phyloP scores from a whole-genome alignment of 2,113 vertebrate species.

The Siniperca knerii region DNA sequence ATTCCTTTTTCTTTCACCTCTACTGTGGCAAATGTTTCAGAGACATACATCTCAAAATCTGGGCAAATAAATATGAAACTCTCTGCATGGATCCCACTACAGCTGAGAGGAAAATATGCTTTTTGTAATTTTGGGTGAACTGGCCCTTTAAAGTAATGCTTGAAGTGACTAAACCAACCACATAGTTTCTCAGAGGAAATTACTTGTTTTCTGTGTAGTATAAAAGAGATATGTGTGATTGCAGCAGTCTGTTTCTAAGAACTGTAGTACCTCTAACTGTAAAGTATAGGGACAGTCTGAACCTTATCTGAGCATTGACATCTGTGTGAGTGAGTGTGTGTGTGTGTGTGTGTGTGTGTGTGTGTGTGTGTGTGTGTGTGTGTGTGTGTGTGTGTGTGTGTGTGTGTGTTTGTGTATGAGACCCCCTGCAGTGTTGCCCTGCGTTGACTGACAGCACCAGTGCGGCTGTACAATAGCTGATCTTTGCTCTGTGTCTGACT shows the following conservation, averaged over 20 bases:
- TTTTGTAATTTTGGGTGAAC: neutral
- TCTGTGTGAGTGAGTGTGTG: constrained; percentile 24
- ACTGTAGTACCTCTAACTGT: neutral
- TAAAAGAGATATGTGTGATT: neutral
- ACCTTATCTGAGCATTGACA: constrained; percentile 14
- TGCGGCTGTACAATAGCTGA: constrained; percentile 75
- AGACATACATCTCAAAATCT: neutral
- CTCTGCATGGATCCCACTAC: neutral
- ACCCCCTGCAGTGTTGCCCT: constrained; percentile 68
- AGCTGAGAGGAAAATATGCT: neutral
- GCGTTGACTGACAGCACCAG: constrained; percentile 79
- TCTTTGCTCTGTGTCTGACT: constrained; percentile 81
- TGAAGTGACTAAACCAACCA: neutral
- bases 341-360: constrained; percentile 20
- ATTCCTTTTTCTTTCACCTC: too few relatives aligned
- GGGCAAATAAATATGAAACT: neutral
- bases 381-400: constrained; percentile 35
- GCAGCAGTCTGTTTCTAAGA: constrained; percentile 19
- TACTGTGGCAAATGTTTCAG: neutral
- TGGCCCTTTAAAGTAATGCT: neutral
- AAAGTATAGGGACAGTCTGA: constrained; percentile 27
- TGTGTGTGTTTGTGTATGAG: constrained; percentile 38
- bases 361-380: constrained; percentile 27
- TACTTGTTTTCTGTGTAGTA: constrained; percentile 2
- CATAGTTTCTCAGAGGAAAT: neutral